Evolutionary conservation across 1,140 invertebrate genomes (phyloP), one percentile per base, ranked within the genome.

Genomic region (Maconellicoccus hirsutus): DNA sequence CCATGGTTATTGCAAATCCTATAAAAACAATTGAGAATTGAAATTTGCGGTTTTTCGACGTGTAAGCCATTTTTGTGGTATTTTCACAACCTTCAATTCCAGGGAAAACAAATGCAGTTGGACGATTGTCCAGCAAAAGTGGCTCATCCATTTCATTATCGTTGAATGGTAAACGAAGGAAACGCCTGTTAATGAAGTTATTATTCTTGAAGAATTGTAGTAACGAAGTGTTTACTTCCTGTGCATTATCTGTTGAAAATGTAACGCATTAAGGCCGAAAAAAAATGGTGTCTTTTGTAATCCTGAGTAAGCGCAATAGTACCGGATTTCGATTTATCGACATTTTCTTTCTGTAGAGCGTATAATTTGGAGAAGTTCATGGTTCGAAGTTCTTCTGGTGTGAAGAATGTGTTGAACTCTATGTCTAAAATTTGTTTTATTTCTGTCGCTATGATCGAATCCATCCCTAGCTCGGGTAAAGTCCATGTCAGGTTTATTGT

Each of bases 21-120:
- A 94, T 92, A 59, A 94, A 80, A 16, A 91, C 90, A 52, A 8
- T 2, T 4, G n/a, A n/a, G n/a, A n/a, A n/a, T n/a, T n/a, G n/a
- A 52, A 52, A 16, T 52, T 16, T 52, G n/a, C 6, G 2, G 3
- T 52, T 52, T 14, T 8, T 52, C 42, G 10, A 16, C n/a, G 10
- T 16, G 42, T 8, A 52, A 16, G n/a, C n/a, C n/a, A 16, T 16
- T 16, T 4, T 52, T 16, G 42, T n/a, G n/a, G n/a, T 52, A 16
- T 16, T 19, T 3, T 3, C 16, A 6, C n/a, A 8, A 52, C 42
- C 42, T 52, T 52, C 42, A 3, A 52, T 19, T 52, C 42, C 42
- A 52, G 42, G 42, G n/a, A 52, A 52, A 4, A 52, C 42, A 16
- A 52, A 52, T 16, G 16, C n/a, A 16, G 42, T 52, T 52, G 42